phyloP scores from a whole-genome alignment of 2,797 vertebrate genomes.

The Lerista edwardsae region DNA sequence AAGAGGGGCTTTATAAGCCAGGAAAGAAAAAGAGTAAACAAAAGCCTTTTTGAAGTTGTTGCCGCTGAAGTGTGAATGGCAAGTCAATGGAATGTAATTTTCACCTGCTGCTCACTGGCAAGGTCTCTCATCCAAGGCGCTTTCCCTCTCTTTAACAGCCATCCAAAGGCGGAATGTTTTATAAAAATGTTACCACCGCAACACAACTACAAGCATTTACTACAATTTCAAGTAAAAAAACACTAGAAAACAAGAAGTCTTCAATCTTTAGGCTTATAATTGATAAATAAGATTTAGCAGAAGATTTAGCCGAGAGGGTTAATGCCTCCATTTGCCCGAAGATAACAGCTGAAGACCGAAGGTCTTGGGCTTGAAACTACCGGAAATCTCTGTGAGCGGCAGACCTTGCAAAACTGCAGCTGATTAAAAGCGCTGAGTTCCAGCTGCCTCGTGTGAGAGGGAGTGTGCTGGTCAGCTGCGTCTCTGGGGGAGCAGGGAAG shows the following conservation, averaged over 20 bases:
- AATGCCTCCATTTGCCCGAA: too few relatives aligned
- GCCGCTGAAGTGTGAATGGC: too few relatives aligned
- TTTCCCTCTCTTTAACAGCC: neutral
- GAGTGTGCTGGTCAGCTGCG: too few relatives aligned
- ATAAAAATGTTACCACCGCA: slow-evolving; percentile 11
- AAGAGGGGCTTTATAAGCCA: neutral
- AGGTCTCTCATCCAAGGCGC: neutral
- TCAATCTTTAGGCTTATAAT: neutral
- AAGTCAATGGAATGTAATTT: neutral
- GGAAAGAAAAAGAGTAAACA: neutral
- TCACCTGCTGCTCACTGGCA: neutral
- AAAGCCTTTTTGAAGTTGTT: neutral
- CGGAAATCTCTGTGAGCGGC: too few relatives aligned
- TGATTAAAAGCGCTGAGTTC: too few relatives aligned
- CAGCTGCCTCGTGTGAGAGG: too few relatives aligned
- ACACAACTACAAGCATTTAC: neutral
- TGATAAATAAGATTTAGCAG: too few relatives aligned
- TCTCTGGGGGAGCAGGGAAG: too few relatives aligned
- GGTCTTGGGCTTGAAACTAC: too few relatives aligned
- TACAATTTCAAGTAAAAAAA: neutral
- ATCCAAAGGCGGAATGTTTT: slow-evolving; percentile 10
- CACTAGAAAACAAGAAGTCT: neutral
- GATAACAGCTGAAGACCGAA: too few relatives aligned
- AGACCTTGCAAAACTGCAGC: too few relatives aligned
- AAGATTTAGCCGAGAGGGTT: too few relatives aligned